Base-by-base conservation (phyloP, 2,888 invertebrate species). In the Kryphioiulus occultus region DNA sequence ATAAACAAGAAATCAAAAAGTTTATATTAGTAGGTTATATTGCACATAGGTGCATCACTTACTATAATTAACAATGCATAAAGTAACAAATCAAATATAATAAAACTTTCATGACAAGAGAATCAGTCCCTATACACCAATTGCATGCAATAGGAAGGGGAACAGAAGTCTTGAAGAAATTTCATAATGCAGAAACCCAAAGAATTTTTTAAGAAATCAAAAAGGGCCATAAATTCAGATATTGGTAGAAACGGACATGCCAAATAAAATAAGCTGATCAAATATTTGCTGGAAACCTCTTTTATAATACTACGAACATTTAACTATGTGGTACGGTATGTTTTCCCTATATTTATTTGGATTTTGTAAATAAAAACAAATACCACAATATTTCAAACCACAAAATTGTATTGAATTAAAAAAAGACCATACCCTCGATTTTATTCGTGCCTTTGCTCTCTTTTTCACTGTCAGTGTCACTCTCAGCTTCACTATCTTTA, bases 401-500 rank as follows among this genome's bases (percentile, higher is more conserved):
- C 0, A 12, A 68, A 68, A 68, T 12, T 68, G 26, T 68, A 26
- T 2, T 4, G n/a, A 26, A 26, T 68, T 68, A 26, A 68, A 68
- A 68, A 59, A n/a, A 22, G 39, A 30, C 32, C 87, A 78, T 87
- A 87, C 87, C 87, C 78, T 87, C 87, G n/a, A 82, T n/a, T 83
- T 87, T 87, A 83, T 22, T 26, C 22, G 35, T 87, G 30, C 42
- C 87, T 42, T 83, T 35, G 44, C 32, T 68, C 39, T 83, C 87
- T 32, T 39, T 87, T 35, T 87, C 87, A 87, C 82, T 87, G 87
- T 87, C 82, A 22, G 86, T 86, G 44, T 86, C 86, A 86, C 86
- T 86, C 47, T 30, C 86, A 86, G 30, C 44, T 44, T 53, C 86
- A 86, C 86, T 86, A 44, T 86, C 86, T 86, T 86, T 44, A 44